A percentile compares a stretch with the other conserved stretches of the same genome.
These are phyloP conservation scores for Temnothorax longispinosus DNA, from an alignment of 1,140 invertebrate species.

Conservation along the genomic window DNA sequence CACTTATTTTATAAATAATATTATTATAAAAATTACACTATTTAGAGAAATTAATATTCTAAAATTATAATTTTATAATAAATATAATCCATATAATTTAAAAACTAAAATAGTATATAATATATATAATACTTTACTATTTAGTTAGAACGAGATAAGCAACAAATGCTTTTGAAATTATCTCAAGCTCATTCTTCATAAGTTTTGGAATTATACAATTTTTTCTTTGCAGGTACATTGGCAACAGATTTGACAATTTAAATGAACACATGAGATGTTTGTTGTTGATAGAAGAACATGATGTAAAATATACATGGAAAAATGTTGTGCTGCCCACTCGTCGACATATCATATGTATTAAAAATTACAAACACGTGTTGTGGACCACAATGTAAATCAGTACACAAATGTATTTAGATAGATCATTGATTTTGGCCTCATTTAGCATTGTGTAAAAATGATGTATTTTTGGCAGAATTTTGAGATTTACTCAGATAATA, in stretches of 20 bases:
- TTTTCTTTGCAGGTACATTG: constrained; percentile 1
- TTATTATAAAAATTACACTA: too few relatives aligned
- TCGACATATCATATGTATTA: constrained; percentile 1
- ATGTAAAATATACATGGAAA: background rate
- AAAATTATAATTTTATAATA: background rate
- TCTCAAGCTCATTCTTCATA: background rate
- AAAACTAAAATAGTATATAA: background rate
- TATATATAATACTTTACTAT: too few relatives aligned
- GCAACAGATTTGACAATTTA: constrained; percentile 28
- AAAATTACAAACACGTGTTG: background rate
- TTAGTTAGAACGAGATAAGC: too few relatives aligned
- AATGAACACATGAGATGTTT: constrained; percentile 4
- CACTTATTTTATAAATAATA: too few relatives aligned
- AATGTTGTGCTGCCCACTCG: background rate
- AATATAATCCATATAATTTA: background rate
- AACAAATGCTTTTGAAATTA: too few relatives aligned
- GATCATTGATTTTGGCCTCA: background rate
- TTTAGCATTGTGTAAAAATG: background rate
- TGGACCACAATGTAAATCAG: constrained; percentile 13
- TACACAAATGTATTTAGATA: background rate
- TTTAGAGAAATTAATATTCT: too few relatives aligned
- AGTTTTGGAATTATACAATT: background rate
- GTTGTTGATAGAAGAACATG: background rate
- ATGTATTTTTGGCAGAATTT: background rate
- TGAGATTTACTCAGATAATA: background rate